Evolutionary conservation across 2,113 vertebrate genomes (phyloP).

Genomic region (Ptilorrhoa leucosticta): DNA sequence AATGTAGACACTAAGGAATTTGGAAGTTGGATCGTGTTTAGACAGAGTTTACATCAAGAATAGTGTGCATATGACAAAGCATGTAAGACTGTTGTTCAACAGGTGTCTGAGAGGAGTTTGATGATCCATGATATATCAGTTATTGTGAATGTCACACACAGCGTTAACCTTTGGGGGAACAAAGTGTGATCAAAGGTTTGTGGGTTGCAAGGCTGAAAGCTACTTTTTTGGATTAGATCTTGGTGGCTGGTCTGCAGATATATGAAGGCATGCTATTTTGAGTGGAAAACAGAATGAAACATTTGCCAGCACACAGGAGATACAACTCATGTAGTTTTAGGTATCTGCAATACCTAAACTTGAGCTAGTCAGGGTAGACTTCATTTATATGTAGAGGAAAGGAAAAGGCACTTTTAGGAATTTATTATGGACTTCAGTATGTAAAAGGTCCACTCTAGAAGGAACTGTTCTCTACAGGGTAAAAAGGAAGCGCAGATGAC

Average conservation of each 20-base stretch:
- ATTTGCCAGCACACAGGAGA: not conserved
- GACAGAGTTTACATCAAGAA: not conserved
- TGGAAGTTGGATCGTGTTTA: not conserved
- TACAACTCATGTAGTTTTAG: not conserved
- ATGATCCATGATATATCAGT: not conserved
- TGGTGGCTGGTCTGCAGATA: not conserved
- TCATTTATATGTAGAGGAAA: not conserved
- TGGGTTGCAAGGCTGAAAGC: not conserved
- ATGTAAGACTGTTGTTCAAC: not conserved
- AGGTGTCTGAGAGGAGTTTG: not conserved
- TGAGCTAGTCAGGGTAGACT: not conserved
- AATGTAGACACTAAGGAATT: not conserved
- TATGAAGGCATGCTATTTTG: not conserved
- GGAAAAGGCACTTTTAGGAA: not conserved
- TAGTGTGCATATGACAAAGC: not conserved
- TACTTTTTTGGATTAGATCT: not conserved
- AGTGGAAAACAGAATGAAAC: not conserved
- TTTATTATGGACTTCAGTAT: not conserved
- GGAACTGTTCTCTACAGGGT: not conserved
- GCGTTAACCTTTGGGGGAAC: not conserved
- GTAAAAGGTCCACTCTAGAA: not conserved
- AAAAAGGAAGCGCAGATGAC: not conserved
- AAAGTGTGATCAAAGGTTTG: not conserved
- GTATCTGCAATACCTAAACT: not conserved
- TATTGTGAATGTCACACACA: not conserved